These are phyloP conservation scores for Bovichtus variegatus DNA, from an alignment of 2,797 vertebrate species.

Conservation along the genomic window DNA sequence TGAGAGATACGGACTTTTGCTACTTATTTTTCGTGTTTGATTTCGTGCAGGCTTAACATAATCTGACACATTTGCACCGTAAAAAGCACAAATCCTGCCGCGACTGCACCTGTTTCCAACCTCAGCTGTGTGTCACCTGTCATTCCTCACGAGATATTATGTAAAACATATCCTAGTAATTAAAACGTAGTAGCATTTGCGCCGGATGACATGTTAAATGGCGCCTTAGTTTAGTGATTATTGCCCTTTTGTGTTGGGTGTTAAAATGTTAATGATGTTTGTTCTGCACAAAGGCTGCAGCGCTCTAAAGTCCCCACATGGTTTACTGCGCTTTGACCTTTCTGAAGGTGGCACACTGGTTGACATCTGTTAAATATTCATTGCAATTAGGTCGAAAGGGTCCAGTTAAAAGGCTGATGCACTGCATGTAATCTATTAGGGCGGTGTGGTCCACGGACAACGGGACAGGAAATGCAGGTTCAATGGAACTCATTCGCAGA, in stretches of 20 bases:
- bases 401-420: slow-evolving; percentile 20
- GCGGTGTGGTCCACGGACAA: background rate
- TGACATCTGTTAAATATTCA: slow-evolving; percentile 21
- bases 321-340: slow-evolving; percentile 25
- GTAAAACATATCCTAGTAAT: background rate
- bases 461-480: slow-evolving; percentile 44
- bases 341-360: background rate
- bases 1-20: slow-evolving; percentile 40
- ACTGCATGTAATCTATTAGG: background rate
- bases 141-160: background rate
- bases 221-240: background rate
- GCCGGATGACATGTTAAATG: background rate
- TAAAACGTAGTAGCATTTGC: background rate
- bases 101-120: slow-evolving; percentile 35
- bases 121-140: slow-evolving; percentile 18
- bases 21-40: background rate
- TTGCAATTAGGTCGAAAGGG: slow-evolving; percentile 10
- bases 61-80: background rate
- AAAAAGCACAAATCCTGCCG: background rate
- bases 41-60: background rate
- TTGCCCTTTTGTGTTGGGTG: background rate
- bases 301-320: slow-evolving; percentile 3
- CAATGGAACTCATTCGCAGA: slow-evolving; percentile 44
- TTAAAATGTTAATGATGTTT: slow-evolving; percentile 3
- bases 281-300: background rate